These are phyloP conservation scores for Coccyzus lansbergi DNA, from an alignment of 2,797 vertebrate species.

Conservation along the genomic window DNA sequence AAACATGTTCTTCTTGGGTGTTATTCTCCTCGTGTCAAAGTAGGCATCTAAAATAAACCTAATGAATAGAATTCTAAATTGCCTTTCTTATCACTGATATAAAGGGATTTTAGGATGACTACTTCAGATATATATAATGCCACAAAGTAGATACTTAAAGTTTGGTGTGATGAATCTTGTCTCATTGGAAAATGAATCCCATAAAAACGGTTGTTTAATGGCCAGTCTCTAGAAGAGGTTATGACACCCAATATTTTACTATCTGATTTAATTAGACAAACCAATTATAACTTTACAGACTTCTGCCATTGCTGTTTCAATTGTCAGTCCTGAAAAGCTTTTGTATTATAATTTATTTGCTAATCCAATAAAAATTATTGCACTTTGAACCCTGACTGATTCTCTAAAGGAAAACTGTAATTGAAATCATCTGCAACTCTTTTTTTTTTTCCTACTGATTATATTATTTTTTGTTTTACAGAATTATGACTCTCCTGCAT, in stretches of 20 bases:
- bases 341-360: slow-evolving; percentile 35
- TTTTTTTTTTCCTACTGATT: neutral
- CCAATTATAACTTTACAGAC: slow-evolving; percentile 49
- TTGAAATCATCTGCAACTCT: neutral
- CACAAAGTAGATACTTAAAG: slow-evolving; percentile 5
- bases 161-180: slow-evolving; percentile 7
- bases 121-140: neutral
- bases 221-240: slow-evolving; percentile 21
- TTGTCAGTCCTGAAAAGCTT: slow-evolving; percentile 21
- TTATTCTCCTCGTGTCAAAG: neutral
- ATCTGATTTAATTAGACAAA: slow-evolving; percentile 16
- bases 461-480: neutral
- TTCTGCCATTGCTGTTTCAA: slow-evolving; percentile 7
- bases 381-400: neutral
- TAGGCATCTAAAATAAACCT: slow-evolving; percentile 27
- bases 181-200: slow-evolving; percentile 18
- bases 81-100: neutral
- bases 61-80: slow-evolving; percentile 14
- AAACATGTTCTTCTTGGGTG: neutral
- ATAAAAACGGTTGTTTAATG: slow-evolving; percentile 12
- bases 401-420: neutral
- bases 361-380: slow-evolving; percentile 17
- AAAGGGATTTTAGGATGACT: neutral
- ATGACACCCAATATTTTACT: slow-evolving; percentile 29
- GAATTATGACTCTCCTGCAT: neutral